Base-by-base conservation (phyloP, 2,797 vertebrate species). In the Aselliscus stoliczkanus region DNA sequence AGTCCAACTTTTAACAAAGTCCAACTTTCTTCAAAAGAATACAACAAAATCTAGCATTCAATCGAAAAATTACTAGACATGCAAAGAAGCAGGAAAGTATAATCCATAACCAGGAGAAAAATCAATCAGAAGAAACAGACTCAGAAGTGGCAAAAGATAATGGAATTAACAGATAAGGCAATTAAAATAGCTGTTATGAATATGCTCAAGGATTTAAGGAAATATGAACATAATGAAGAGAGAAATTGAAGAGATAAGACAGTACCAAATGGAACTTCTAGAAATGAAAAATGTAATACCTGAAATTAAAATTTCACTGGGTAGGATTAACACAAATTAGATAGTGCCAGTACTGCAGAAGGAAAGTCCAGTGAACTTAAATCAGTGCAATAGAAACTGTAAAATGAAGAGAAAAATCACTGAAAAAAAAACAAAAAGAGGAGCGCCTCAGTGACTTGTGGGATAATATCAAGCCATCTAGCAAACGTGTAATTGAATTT, bases 181-280 rank as follows among this genome's bases (percentile, higher is more conserved):
- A 21, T 60, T 56, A 58, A 93, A 84, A 93, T 25, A 94, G 65
- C 65, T 90, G 7, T 60, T 84, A 70, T 20, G 29, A 88, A 56
- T 90, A 14, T 96, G 47, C 52, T 85, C 34, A 83, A 9, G 4
- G 29, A 60, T 47, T 95, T 86, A 83, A 96, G 77, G 47, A 72
- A 96, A 62, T 14, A 47, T 81, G 69, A 65, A 86, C 34, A 79
- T 58, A 83, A 70, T 69, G n/a, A 92, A 44, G n/a, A 92, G 52
- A 86, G 70, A 97, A 95, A 82, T 65, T 69, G 37, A 88, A 93
- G 62, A 44, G 84, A 37, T 12, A 60, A 82, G 73, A 75, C 12
- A 77, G 70, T 95, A 88, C 15, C 54, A 86, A 75, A 79, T 72
- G 39, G 47, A 82, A 60, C 62, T 23, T 90, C 31, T 39, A 72